phyloP scores from a whole-genome alignment of 2,888 invertebrate genomes.

The Yponomeuta plumbellus region DNA sequence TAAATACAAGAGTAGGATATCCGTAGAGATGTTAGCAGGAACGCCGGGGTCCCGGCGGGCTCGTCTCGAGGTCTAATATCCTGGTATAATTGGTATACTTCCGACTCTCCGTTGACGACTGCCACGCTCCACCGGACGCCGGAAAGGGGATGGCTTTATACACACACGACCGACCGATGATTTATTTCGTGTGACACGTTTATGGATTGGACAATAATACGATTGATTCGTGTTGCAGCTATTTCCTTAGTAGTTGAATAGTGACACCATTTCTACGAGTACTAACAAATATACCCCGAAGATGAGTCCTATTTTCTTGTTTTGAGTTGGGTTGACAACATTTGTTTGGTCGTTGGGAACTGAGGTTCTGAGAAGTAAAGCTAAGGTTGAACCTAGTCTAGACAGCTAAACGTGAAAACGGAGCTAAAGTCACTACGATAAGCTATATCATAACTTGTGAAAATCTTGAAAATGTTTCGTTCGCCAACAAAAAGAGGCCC shows the following conservation, averaged over 20 bases:
- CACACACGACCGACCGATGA: conserved; percentile 14
- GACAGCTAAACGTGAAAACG: background rate
- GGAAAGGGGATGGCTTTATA: conserved; percentile 9
- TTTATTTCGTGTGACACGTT: background rate
- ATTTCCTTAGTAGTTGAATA: background rate
- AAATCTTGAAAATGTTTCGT: conserved; percentile 11
- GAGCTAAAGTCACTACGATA: conserved; percentile 4
- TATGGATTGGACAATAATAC: background rate
- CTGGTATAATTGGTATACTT: conserved; percentile 47
- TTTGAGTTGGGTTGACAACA: background rate
- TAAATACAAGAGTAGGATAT: conserved; percentile 14
- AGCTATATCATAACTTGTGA: conserved; percentile 9
- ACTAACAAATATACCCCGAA: background rate
- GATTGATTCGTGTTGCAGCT: background rate
- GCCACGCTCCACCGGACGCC: conserved; percentile 32
- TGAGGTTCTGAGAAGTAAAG: background rate
- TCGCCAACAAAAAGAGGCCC: background rate
- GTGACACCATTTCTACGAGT: too few species aligned
- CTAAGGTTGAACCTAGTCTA: conserved; percentile 2
- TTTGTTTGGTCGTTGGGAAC: background rate
- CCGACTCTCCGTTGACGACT: conserved; percentile 38
- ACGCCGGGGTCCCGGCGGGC: conserved; percentile 30
- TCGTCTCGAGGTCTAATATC: conserved; percentile 32
- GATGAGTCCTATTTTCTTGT: background rate
- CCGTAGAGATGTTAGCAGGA: conserved; percentile 26